Conservation (phyloP, 1,140 invertebrate species). For the Brachionus sp. region DNA sequence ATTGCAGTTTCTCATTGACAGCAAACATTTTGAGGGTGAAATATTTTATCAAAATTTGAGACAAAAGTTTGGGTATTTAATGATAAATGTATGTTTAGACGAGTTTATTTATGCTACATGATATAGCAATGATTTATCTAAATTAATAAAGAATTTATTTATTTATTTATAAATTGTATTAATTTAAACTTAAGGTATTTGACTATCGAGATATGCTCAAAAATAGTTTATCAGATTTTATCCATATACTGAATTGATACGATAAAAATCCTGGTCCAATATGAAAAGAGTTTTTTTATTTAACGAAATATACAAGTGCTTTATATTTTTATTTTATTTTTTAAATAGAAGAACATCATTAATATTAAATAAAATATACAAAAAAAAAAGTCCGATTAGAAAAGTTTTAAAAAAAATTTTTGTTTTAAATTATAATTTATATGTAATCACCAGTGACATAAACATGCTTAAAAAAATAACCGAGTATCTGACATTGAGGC, state of each 20-base stretch:
- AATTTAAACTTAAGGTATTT: neutral
- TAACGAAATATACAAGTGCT: too few species aligned
- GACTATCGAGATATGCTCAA: neutral
- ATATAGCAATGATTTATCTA: neutral
- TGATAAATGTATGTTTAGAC: neutral
- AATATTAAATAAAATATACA: too few species aligned
- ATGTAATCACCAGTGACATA: neutral
- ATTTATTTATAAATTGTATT: neutral
- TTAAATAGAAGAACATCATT: too few species aligned
- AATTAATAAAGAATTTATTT: neutral
- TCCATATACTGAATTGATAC: too few species aligned
- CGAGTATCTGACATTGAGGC: neutral
- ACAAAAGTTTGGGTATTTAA: neutral
- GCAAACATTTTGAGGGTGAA: neutral
- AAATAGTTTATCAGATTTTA: neutral
- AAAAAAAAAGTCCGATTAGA: too few species aligned
- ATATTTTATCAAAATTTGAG: neutral
- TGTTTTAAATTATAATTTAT: neutral
- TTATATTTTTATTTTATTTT: too few species aligned
- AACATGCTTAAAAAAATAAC: neutral
- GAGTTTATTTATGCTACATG: neutral
- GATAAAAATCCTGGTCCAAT: too few species aligned
- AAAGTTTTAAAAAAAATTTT: neutral
- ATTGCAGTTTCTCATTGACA: neutral
- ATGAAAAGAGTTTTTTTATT: too few species aligned